Base-by-base conservation (phyloP, 2,888 invertebrate species). In the Morpho achilles region DNA sequence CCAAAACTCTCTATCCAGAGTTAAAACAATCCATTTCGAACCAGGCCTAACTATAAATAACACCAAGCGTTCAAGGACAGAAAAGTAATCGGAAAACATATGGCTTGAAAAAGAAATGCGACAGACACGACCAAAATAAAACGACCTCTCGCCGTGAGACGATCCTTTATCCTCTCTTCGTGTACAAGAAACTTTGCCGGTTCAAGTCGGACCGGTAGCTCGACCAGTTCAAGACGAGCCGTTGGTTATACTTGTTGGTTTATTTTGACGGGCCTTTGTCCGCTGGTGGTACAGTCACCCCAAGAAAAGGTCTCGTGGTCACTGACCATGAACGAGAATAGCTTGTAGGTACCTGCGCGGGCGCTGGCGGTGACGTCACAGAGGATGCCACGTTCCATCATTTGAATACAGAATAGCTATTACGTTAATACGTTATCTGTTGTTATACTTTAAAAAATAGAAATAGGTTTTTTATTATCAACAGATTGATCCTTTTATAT, bases 261-360 rank as follows among this genome's bases (percentile, higher is more conserved):
- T 65, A 62, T 67, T 63, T 65, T 53, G 59, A 60, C 58, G 60
- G 69, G 67, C 78, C 82, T 74, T 59, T 63, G 63, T 64, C 68
- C 62, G 69, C 64, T 82, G 84, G 87, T 67, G 72, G 84, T 82
- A 81, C 88, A 88, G 82, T 88, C 87, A 89, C 87, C 88, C 83
- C 85, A 79, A 77, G 84, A 72, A 82, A 84, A 87, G 87, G 89
- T 87, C 81, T 78, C 75, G 70, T 87, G 89, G 88, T 89, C 89
- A 87, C 72, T 88, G 89, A 88, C 89, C 88, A 88, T 79, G 75
- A 80, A 77, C 80, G 76, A 84, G 87, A 87, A 87, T 88, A 87
- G 82, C 77, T 74, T 76, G 67, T 67, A 74, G 75, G 79, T 84
- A 81, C 84, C 83, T 86, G 83, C 75, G 76, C 75, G 70, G 66